Base-by-base conservation (phyloP, 2,797 vertebrate species). In the Sebastes umbrosus region DNA sequence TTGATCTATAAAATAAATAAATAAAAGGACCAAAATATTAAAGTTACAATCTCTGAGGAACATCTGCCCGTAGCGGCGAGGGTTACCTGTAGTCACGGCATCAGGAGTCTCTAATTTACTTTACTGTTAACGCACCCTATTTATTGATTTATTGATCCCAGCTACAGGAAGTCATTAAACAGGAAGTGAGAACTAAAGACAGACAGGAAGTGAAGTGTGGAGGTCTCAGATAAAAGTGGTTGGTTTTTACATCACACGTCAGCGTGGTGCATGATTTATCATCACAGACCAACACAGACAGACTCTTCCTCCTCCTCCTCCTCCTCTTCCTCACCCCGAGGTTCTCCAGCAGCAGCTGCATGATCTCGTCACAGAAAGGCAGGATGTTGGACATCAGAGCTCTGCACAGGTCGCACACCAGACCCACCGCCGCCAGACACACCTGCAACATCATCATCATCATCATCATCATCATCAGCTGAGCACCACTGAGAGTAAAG, bases 331-430 rank as follows among this genome's bases (percentile, higher is more conserved):
- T 97, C 92, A 99, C 98, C 94, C 98, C 98, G 46, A 99, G 95
- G 92, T 99, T 99, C 93, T 99, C 98, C 93, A 99, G 92, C 18
- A 99, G 96, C 81, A 99, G 96, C 92, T 99, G 98, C 98, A 99
- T 99, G 91, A 99, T 97, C 93, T 99, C 98, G 1, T 99, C 98
- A 64, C 98, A 99, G 93, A 97, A 98, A 85, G 97, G 97, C 92
- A 99, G 92, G 90, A 99, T 98, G 94, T 99, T 99, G 91, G 97
- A 94, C 88, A 97, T 97, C 71, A 99, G 95, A 32, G 98, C 98
- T 75, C 98, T 92, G 89, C 98, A 99, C 25, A 99, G 93, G 90
- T 99, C 98, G 32, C 98, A 99, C 77, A 99, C 98, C 92, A 99
- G 95, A 25, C 98, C 98, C 89, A 99, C 98, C 0, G 98, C 97